Evolutionary conservation across 2,888 invertebrate genomes (phyloP).

Genomic region (Paralinhomoeus sp.): DNA sequence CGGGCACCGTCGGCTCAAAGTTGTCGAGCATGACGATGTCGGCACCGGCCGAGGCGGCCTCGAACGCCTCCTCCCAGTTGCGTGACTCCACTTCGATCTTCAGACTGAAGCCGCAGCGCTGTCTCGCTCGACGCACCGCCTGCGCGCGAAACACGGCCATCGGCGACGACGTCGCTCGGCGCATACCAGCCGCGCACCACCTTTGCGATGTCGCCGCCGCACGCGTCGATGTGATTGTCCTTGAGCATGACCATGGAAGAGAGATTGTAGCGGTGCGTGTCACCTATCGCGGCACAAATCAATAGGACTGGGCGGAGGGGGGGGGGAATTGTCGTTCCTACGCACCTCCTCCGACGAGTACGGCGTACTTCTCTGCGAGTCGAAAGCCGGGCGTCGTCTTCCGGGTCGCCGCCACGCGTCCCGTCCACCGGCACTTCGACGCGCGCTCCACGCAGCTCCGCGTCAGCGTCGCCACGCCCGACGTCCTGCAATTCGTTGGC

Average conservation of each 20-base stretch:
- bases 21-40: conserved; percentile 32
- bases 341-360: conserved; percentile 27
- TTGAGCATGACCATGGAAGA: conserved; percentile 32
- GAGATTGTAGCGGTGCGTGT: conserved; percentile 28
- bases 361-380: conserved; percentile 30
- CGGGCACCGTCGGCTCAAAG: conserved; percentile 25
- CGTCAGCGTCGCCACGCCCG: conserved; percentile 28
- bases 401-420: conserved; percentile 28
- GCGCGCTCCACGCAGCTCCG: conserved; percentile 13
- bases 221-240: conserved; percentile 30
- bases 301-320: too few species aligned
- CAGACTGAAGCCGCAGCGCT: conserved; percentile 21
- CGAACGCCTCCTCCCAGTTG: conserved; percentile 25
- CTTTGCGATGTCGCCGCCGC: conserved; percentile 25
- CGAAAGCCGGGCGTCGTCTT: conserved; percentile 33
- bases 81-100: conserved; percentile 32
- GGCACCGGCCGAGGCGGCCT: conserved; percentile 27
- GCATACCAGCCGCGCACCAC: too few species aligned
- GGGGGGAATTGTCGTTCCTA: neutral
- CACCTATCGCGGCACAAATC: conserved; percentile 1
- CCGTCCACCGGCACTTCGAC: conserved; percentile 22
- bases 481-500: too few species aligned
- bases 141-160: conserved; percentile 8
- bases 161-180: neutral
- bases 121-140: conserved; percentile 26